Base-by-base conservation (phyloP, 2,888 invertebrate genomes). In the Nyleta sp. region DNA sequence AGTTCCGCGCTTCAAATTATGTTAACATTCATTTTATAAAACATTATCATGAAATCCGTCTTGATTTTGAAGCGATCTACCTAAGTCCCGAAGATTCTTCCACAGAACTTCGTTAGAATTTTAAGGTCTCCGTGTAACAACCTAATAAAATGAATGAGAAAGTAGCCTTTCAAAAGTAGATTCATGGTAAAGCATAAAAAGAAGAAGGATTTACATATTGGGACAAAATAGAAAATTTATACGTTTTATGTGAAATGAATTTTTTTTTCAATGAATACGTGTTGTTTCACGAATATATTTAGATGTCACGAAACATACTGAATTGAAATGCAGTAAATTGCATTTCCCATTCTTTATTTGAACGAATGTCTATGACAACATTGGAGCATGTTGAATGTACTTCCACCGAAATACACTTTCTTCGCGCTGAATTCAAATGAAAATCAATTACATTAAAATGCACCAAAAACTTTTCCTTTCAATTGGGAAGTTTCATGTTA, bases 251-350 rank as follows among this genome's bases (percentile, higher is more conserved):
- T 33, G 18, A 17, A 52, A 33, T 52, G 44, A 46, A 11, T 20
- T 46, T 22, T 22, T 46, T 20, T 22, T 38, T 38, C n/a, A 35
- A 8, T 28, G 28, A 28, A 28, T 28, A 8, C 28, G 28, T 17
- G 15, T 42, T 42, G 17, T 42, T 42, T 42, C 46, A 46, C 22
- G 11, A 59, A 46, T 38, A 48, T 48, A 35, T 35, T 33, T 22
- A 46, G 17, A 35, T 28, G 48, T 35, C 24, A n/a, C 18, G 17
- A n/a, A 62, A 38, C 18, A 50, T 17, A 46, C 24, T 38, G 62
- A 62, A 62, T 62, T 38, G 62, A 62, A 62, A 62, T 50, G 24
- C 24, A 38, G 17, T 50, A 50, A 35, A 62, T 35, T 40, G 48
- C 18, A 24, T 62, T 50, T 62, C 24, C 42, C n/a, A 13, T 62